Conservation (phyloP, 2,888 invertebrate species). For the Cyclophora albipunctata region DNA sequence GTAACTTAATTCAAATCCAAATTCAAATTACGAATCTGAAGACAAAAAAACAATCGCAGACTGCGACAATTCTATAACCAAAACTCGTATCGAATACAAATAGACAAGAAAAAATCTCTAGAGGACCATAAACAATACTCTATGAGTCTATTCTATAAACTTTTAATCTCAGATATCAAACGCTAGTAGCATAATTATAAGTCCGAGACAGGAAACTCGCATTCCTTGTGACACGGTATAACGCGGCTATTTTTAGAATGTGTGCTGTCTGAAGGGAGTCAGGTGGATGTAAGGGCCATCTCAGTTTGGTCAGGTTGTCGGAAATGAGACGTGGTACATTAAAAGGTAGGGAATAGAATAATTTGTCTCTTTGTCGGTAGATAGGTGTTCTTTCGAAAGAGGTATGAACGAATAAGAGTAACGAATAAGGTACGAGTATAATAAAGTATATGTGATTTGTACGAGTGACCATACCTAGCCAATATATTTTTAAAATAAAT, state of each 20-base stretch:
- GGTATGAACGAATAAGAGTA: too few species aligned
- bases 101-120: too few species aligned
- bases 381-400: too few species aligned
- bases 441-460: too few species aligned
- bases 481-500: too few species aligned
- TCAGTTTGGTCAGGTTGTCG: conserved; percentile 14
- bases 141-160: conserved; percentile 15
- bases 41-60: too few species aligned
- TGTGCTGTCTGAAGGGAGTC: conserved; percentile 30
- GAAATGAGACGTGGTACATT: conserved; percentile 10
- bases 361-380: conserved; percentile 2
- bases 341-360: conserved; percentile 6
- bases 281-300: conserved; percentile 26
- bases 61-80: too few species aligned
- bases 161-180: conserved; percentile 30
- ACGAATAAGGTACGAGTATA: too few species aligned
- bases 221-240: conserved; percentile 34
- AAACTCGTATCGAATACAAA: too few species aligned
- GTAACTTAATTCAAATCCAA: too few species aligned
- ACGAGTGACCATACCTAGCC: too few species aligned
- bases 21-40: too few species aligned
- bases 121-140: conserved; percentile 7
- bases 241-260: conserved; percentile 43
- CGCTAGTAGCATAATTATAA: conserved; percentile 43
- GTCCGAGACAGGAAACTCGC: conserved; percentile 48